phyloP scores from a whole-genome alignment of 2,797 vertebrate species.

The Harpagifer antarcticus region DNA sequence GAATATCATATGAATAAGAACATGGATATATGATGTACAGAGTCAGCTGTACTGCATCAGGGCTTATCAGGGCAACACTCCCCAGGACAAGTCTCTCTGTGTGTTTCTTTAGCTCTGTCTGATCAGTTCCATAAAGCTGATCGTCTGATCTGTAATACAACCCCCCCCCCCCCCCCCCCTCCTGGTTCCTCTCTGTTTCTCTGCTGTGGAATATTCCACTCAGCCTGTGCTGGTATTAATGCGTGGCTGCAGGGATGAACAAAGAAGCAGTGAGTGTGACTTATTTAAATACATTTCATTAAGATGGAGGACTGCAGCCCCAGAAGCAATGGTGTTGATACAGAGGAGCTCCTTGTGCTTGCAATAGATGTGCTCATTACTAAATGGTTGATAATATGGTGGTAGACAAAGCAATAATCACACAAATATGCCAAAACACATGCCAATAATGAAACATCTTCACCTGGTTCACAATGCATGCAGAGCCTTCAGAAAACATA shows the following conservation, averaged over 20 bases:
- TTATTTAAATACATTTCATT: conserved; percentile 37
- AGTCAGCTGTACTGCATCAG: background rate
- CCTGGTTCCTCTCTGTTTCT: conserved; percentile 21
- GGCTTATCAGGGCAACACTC: background rate
- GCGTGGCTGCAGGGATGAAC: conserved; percentile 42
- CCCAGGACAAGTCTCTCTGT: background rate
- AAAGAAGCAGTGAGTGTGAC: conserved; percentile 55
- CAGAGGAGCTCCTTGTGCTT: background rate
- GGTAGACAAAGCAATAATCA: no score
- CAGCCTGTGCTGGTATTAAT: conserved; percentile 24
- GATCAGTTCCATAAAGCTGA: background rate
- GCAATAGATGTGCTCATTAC: conserved; percentile 3
- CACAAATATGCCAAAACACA: no score
- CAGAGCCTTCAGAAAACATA: no score
- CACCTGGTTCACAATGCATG: no score
- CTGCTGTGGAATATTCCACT: conserved; percentile 58
- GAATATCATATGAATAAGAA: background rate
- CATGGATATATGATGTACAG: background rate
- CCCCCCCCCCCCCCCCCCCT: background rate
- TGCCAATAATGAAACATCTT: no score
- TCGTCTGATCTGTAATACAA: conserved; percentile 1
- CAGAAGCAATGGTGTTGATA: conserved; percentile 1
- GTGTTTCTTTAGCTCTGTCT: background rate
- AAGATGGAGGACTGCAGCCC: conserved; percentile 29
- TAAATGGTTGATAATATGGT: background rate